phyloP scores from a whole-genome alignment of 92 coral and sea anemone species.

The Porites lobata region DNA sequence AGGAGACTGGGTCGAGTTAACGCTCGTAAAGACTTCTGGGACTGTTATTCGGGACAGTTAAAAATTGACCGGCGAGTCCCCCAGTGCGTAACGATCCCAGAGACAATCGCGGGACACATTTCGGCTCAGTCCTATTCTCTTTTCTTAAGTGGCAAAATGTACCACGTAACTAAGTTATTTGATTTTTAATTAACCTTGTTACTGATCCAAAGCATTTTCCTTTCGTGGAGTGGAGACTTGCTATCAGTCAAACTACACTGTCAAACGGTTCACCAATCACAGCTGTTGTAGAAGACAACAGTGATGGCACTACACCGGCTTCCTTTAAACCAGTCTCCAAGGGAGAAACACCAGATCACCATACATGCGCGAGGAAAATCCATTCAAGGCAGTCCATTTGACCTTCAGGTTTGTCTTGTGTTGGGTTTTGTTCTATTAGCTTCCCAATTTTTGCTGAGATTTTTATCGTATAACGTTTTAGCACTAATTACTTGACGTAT shows the following conservation, averaged over 20 bases:
- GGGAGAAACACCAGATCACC: conserved; percentile 89
- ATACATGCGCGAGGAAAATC: conserved; percentile 86
- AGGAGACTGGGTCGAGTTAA: too few relatives aligned
- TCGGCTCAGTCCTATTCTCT: too few relatives aligned
- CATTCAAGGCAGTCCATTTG: conserved; percentile 86
- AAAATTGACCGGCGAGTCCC: too few relatives aligned
- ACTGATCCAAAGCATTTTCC: background rate
- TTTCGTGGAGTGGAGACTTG: conserved; percentile 73
- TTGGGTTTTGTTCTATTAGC: background rate
- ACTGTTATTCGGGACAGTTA: too few relatives aligned
- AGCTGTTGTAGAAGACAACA: conserved; percentile 75
- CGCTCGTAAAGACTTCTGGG: too few relatives aligned
- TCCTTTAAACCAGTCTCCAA: conserved; percentile 73
- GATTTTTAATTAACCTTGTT: too few relatives aligned
- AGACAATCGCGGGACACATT: too few relatives aligned
- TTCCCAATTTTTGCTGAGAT: background rate
- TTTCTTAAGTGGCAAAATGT: too few relatives aligned
- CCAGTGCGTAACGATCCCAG: too few relatives aligned
- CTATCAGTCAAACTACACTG: conserved; percentile 84
- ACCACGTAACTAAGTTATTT: too few relatives aligned
- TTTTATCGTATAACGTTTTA: too few relatives aligned
- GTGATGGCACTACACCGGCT: conserved; percentile 81
- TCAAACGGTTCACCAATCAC: conserved; percentile 81
- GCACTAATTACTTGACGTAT: too few relatives aligned
- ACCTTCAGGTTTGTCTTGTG: conserved; percentile 66